Conservation (phyloP, 2,113 vertebrate genomes). For the Antechinus stuartii region DNA sequence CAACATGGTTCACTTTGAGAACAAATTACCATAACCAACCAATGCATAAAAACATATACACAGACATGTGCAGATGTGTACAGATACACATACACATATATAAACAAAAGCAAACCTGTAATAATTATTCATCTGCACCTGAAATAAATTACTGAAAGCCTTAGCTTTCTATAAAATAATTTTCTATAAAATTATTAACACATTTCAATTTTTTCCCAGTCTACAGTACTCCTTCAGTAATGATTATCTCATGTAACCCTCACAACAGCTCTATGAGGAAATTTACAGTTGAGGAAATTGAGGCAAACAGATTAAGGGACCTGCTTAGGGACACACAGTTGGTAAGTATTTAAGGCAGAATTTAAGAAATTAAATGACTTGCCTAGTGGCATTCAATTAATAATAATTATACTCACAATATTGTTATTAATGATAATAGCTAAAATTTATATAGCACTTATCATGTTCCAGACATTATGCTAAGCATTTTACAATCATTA, state of each 20-base stretch:
- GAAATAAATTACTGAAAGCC: background rate
- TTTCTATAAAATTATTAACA: background rate
- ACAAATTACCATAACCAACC: background rate
- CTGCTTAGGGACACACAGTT: background rate
- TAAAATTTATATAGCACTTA: no score
- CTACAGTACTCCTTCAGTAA: background rate
- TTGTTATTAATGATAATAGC: no score
- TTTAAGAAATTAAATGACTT: background rate
- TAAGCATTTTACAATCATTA: background rate
- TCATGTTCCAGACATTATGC: background rate
- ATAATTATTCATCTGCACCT: background rate
- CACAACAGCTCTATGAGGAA: background rate
- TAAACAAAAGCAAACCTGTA: background rate
- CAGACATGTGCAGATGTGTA: background rate
- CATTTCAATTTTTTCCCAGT: background rate
- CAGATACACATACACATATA: background rate
- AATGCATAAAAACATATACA: background rate
- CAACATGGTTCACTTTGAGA: background rate
- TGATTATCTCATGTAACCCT: background rate
- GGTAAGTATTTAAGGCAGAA: no score
- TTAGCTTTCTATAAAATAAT: background rate
- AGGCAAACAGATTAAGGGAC: background rate
- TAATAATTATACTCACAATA: no score
- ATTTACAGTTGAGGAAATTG: background rate
- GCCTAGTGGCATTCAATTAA: background rate